Evolutionary conservation across 2,797 vertebrate species (phyloP).

Genomic region (Moxostoma hubbsi): DNA sequence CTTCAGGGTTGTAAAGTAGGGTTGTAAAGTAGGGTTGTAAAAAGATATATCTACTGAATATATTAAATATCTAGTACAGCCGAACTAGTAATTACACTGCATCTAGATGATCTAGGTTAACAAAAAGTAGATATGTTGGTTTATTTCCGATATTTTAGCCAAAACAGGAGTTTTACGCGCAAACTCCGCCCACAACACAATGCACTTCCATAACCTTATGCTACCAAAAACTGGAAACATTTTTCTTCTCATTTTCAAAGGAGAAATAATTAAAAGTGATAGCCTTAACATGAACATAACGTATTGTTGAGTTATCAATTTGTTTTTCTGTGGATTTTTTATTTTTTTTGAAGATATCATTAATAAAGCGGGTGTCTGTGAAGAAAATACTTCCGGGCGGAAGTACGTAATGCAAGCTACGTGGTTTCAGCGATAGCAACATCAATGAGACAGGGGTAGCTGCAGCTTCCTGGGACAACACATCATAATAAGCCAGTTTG

Average conservation of each 20-base stretch:
- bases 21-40: slow-evolving; percentile 6
- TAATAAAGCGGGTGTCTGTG: too few species aligned
- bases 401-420: background rate
- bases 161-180: background rate
- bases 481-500: too few species aligned
- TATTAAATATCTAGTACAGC: background rate
- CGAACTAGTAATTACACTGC: background rate
- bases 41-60: background rate
- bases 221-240: background rate
- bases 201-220: background rate
- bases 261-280: background rate
- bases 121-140: background rate
- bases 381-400: too few species aligned
- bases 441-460: too few species aligned
- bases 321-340: background rate
- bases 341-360: too few species aligned
- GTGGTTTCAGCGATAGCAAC: background rate
- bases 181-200: background rate
- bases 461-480: too few species aligned
- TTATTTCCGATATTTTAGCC: background rate
- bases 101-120: background rate
- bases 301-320: background rate
- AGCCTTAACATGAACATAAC: background rate
- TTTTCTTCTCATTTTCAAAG: background rate
- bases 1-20: background rate